Evolutionary conservation across 2,113 vertebrate species (phyloP), one percentile per base, ranked within the genome.

Genomic region (Myanophis thanlyinensis): DNA sequence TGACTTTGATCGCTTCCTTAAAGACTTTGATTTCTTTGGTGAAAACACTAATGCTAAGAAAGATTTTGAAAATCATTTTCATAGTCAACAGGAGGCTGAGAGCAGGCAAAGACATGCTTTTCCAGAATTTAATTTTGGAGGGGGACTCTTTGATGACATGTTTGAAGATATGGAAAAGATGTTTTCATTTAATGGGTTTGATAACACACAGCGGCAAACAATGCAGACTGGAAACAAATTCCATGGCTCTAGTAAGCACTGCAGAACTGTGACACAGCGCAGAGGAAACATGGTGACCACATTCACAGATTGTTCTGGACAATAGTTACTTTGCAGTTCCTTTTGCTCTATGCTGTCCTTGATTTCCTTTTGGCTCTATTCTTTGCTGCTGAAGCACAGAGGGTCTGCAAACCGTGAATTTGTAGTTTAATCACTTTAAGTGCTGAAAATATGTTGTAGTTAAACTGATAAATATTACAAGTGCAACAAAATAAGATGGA

Each of bases 281-380:
- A 97, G 98, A 96, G 99, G 99, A 93, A 99, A 99, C 97, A 99
- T 99, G 99, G 99, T 99, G 94, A 99, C 98, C 87, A 99, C 99
- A 0, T 99, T 99, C 91, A 99, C 99, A 0, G 99, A 99, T 97
- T 99, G 99, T 97, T 99, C 99, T 44, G 98, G 98, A 89, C 98
- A 98, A 2, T 98, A 97, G 95, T 80, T 80, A 48, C 47, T 49
- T 93, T 52, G 49, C 93, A 94, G 90, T 92, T 86, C 89, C 88
- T 88, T 91, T 20, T 85, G 59, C 5, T 92, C 7, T 88, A 46
- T 44, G 88, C 91, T 49, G 88, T 89, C 44, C 87, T 93, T 93
- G 86, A 91, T n/a, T 30, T 59, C 35, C 87, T 94, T 89, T 92
- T 49, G 92, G 93, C 56, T 94, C 97, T 86, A 85, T 6, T 96